phyloP scores from a whole-genome alignment of 2,888 invertebrate species.

The Mylabris sibirica region DNA sequence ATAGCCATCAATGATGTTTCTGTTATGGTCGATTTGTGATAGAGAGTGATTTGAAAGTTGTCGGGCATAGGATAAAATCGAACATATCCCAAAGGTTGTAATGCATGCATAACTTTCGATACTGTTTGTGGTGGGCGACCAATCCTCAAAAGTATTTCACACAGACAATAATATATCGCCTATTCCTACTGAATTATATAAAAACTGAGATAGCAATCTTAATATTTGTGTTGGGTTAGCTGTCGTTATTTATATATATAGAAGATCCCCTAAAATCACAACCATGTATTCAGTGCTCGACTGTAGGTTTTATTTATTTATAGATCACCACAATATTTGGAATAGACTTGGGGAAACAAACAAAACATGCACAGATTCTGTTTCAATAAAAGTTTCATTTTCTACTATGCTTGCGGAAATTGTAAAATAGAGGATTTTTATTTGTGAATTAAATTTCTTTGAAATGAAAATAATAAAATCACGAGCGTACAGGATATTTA shows the following conservation, averaged over 20 bases:
- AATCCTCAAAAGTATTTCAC: conserved; percentile 43
- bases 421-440: background rate
- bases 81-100: conserved; percentile 49
- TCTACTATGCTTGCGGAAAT: background rate
- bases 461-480: background rate
- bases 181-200: conserved; percentile 27
- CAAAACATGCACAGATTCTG: background rate
- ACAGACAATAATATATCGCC: conserved; percentile 32
- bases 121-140: conserved; percentile 44
- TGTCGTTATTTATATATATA: background rate
- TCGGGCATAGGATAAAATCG: conserved; percentile 49
- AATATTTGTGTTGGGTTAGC: conserved; percentile 10
- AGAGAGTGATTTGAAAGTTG: conserved; percentile 35
- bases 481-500: conserved; percentile 1
- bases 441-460: background rate
- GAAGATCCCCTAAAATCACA: background rate
- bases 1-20: background rate
- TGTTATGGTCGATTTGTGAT: background rate
- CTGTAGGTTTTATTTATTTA: background rate
- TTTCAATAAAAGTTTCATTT: background rate
- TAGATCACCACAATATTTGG: background rate
- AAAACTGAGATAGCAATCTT: conserved; percentile 17
- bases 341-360: background rate
- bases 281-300: background rate
- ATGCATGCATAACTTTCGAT: conserved; percentile 55